Percentiles rank a stretch among this genome's conserved stretches.
Evolutionary conservation across 2,113 vertebrate genomes (phyloP).

Genomic region (Neogale vison): DNA sequence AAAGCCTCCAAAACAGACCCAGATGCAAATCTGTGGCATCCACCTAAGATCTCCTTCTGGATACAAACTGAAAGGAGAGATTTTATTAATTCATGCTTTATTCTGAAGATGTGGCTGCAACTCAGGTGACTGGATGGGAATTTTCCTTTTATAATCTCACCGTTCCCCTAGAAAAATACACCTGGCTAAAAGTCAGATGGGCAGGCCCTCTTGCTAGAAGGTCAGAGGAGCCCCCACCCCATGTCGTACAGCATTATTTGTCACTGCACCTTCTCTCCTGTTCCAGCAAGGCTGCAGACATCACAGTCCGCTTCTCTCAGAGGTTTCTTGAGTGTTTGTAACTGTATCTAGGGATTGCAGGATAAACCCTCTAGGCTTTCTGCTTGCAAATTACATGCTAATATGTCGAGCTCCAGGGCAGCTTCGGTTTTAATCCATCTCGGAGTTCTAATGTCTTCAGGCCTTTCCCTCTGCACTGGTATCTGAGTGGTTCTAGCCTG

Average conservation of each 20-base stretch:
- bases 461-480: constrained; percentile 46
- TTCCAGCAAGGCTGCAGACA: not conserved
- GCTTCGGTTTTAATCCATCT: not conserved
- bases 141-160: not conserved
- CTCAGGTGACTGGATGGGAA: not conserved
- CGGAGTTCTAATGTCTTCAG: not conserved
- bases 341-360: not conserved
- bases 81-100: not conserved
- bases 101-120: not conserved
- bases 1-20: not conserved
- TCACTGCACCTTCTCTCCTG: not conserved
- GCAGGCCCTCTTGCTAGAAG: not conserved
- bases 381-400: constrained; percentile 58
- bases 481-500: constrained; percentile 26
- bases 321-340: constrained; percentile 31
- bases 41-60: not conserved
- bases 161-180: constrained; percentile 17
- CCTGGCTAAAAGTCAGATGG: not conserved
- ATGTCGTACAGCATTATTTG: not conserved
- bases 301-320: not conserved
- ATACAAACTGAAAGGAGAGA: not conserved
- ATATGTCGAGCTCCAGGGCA: not conserved
- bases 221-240: not conserved
- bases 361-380: constrained; percentile 46
- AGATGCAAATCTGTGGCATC: not conserved